These are phyloP conservation scores for Furcifer pardalis DNA, from an alignment of 2,797 vertebrate genomes.

Conservation along the genomic window DNA sequence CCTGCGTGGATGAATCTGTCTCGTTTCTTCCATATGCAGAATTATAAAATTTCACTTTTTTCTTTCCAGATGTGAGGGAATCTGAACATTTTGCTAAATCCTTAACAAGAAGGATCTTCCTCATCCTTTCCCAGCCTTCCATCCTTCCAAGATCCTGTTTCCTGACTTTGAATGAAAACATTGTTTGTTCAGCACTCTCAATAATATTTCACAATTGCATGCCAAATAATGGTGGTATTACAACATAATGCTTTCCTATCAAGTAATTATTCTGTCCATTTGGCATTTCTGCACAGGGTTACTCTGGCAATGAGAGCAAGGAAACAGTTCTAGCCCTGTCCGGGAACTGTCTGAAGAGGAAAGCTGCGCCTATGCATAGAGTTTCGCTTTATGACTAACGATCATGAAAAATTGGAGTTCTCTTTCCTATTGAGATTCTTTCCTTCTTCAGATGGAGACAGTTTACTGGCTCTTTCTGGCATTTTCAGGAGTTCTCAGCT, in stretches of 20 bases:
- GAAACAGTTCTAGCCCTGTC: too few species aligned
- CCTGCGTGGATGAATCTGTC: too few species aligned
- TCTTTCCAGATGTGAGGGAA: not conserved
- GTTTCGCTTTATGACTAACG: too few species aligned
- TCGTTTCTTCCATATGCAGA: not conserved
- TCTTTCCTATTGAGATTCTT: too few species aligned
- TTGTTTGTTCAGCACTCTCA: not conserved
- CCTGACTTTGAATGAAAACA: not conserved
- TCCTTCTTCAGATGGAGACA: too few species aligned
- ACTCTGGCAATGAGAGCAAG: not conserved
- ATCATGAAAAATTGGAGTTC: too few species aligned
- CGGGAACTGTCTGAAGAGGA: too few species aligned
- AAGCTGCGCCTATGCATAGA: too few species aligned
- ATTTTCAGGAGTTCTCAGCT: too few species aligned
- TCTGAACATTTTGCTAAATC: not conserved
- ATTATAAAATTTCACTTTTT: not conserved
- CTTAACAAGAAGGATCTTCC: not conserved
- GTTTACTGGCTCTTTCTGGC: too few species aligned
- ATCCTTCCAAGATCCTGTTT: not conserved
- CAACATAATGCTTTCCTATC: not conserved
- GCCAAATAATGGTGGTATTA: not conserved
- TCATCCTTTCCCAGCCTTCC: not conserved
- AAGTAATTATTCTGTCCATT: not conserved
- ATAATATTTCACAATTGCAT: not conserved
- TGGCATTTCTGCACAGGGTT: not conserved